Conservation (phyloP, 2,797 vertebrate genomes). For the Meriones psammophilus region DNA sequence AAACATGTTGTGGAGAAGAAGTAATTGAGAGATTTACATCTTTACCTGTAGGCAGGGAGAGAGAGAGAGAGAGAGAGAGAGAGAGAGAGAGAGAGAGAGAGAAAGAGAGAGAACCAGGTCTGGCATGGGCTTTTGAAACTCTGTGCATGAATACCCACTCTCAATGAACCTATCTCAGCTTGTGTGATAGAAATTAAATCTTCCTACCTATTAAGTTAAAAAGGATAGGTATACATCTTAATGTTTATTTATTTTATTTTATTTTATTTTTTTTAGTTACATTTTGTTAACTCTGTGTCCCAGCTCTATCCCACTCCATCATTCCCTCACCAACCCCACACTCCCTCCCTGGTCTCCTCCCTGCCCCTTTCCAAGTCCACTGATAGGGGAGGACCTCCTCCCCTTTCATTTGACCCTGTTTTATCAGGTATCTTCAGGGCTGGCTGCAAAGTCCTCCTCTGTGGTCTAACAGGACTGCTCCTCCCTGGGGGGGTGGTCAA, state of each 20-base stretch:
- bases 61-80: background rate
- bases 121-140: background rate
- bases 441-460: too few relatives aligned
- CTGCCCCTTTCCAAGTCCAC: too few relatives aligned
- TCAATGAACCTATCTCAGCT: background rate
- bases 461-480: too few relatives aligned
- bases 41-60: background rate
- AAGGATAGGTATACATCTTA: background rate
- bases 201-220: background rate
- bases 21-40: background rate
- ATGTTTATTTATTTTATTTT: background rate
- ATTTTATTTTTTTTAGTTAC: too few relatives aligned
- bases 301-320: too few relatives aligned
- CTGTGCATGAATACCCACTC: background rate
- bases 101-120: background rate
- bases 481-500: too few relatives aligned
- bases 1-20: background rate
- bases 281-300: too few relatives aligned
- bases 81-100: background rate
- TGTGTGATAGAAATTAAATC: background rate
- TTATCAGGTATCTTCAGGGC: too few relatives aligned
- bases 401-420: too few relatives aligned
- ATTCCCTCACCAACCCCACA: too few relatives aligned
- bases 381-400: too few relatives aligned
- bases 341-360: too few relatives aligned